These are phyloP conservation scores for Erebia ligea DNA, from an alignment of 2,888 invertebrate genomes.

Conservation along the genomic window DNA sequence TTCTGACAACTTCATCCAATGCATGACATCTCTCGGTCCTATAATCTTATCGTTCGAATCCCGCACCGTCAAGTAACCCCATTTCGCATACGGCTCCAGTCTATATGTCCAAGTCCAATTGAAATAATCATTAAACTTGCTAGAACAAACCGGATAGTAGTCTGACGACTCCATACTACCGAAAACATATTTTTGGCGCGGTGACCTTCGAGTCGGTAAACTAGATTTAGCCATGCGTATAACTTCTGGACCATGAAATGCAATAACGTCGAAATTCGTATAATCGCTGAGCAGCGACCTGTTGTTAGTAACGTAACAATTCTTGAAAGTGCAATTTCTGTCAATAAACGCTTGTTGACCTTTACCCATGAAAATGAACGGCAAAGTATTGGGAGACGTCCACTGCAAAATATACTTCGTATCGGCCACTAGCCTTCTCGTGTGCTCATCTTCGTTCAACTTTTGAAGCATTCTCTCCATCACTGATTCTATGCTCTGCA, in stretches of 20 bases:
- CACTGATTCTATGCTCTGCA: conserved; percentile 6
- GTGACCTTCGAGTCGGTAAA: conserved; percentile 52
- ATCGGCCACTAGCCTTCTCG: neutral
- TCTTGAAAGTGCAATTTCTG: conserved; percentile 55
- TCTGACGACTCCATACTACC: conserved; percentile 63
- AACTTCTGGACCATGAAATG: conserved; percentile 60
- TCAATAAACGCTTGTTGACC: conserved; percentile 52
- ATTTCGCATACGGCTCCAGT: conserved; percentile 60
- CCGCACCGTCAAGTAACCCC: conserved; percentile 64
- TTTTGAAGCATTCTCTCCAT: neutral
- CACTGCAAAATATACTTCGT: conserved; percentile 60
- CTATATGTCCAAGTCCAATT: conserved; percentile 74
- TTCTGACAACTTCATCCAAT: conserved; percentile 56
- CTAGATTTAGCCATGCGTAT: conserved; percentile 29
- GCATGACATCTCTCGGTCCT: conserved; percentile 60
- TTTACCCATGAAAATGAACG: conserved; percentile 54
- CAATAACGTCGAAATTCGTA: conserved; percentile 60
- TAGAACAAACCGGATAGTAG: conserved; percentile 58
- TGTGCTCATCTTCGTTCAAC: conserved; percentile 1
- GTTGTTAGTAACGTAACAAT: conserved; percentile 62
- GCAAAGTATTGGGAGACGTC: conserved; percentile 51
- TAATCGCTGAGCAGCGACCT: conserved; percentile 48
- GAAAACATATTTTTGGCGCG: conserved; percentile 64
- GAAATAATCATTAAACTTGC: conserved; percentile 57
- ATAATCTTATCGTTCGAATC: conserved; percentile 53